A percentile compares a stretch with the other conserved stretches of the same genome.
phyloP scores from a whole-genome alignment of 2,797 vertebrate species.

The Microctenopoma steveboyesi region DNA sequence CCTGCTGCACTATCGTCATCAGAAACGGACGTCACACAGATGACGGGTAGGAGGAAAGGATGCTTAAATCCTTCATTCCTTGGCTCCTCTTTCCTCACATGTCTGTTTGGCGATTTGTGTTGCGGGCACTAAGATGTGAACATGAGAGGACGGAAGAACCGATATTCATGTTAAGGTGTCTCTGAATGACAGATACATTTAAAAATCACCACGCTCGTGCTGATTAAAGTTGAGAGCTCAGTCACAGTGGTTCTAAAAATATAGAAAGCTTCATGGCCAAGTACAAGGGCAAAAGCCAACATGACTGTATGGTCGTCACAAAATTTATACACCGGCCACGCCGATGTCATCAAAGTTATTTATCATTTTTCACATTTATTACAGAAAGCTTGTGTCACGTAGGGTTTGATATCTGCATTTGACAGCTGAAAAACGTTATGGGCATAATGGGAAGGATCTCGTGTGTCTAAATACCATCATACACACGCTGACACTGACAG shows the following conservation, averaged over 20 bases:
- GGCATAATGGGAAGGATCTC: not conserved
- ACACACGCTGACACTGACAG: slow-evolving; percentile 1
- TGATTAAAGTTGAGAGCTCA: too few species aligned
- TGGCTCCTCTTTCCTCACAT: too few species aligned
- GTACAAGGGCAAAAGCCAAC: not conserved
- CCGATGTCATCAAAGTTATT: too few species aligned
- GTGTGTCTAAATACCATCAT: not conserved
- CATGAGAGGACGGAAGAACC: too few species aligned
- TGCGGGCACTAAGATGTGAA: too few species aligned
- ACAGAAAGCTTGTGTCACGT: not conserved
- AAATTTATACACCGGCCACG: not conserved
- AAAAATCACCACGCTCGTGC: too few species aligned
- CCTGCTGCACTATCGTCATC: not conserved
- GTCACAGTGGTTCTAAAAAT: not conserved
- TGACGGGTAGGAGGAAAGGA: too few species aligned
- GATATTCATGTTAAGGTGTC: too few species aligned
- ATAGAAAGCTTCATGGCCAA: not conserved
- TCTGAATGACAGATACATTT: too few species aligned
- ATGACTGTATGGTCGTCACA: not conserved
- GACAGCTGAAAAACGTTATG: not conserved
- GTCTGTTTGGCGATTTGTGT: too few species aligned
- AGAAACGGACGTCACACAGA: not conserved
- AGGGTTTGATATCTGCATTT: not conserved
- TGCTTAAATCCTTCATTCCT: too few species aligned
- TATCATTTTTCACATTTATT: not conserved